Evolutionary conservation across 2,888 invertebrate species (phyloP), one percentile per base, ranked within the genome.

Genomic region (Epicampocera succincta): DNA sequence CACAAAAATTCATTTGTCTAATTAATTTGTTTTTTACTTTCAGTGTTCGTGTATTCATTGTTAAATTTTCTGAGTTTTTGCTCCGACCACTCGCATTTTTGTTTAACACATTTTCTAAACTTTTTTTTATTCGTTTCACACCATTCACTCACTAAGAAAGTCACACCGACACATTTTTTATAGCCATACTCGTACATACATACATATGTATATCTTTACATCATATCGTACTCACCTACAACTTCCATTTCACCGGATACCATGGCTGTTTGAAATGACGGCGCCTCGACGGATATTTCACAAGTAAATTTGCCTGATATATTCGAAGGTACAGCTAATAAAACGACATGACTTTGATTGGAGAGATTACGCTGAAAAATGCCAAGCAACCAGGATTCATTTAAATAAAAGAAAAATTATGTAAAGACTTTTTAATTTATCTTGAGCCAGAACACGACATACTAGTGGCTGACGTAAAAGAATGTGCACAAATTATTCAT

Each of bases 301-400:
- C 91, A 91, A 86, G 90, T 90, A 86, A 90, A 91, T 87, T 91
- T 91, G 13, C 91, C 91, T 68, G 91, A 91, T 87, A 90, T 89
- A 87, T 88, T 90, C 85, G 90, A 86, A 86, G 90, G 90, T 72
- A 91, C 91, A 84, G 90, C 87, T 87, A 89, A 86, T 84, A 91
- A 88, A 80, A 90, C 89, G 86, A 91, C 90, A 87, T 91, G 91
- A 85, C 91, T 91, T 86, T 90, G 90, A 88, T 91, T 91, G 86
- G 91, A 91, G 48, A 90, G 89, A 87, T 89, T 90, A 79, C 89
- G 87, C 91, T 91, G 84, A 66, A 84, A 79, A 77, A 46, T 50
- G 15, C 15, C 15, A 65, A 50, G 15, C 50, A 74, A 65, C 12
- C 82, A 66, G 13, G 52, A 54, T 83, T 83, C 79, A 85, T 85